Base-by-base conservation (phyloP, 1,140 invertebrate genomes). In the Elymnias hypermnestra region DNA sequence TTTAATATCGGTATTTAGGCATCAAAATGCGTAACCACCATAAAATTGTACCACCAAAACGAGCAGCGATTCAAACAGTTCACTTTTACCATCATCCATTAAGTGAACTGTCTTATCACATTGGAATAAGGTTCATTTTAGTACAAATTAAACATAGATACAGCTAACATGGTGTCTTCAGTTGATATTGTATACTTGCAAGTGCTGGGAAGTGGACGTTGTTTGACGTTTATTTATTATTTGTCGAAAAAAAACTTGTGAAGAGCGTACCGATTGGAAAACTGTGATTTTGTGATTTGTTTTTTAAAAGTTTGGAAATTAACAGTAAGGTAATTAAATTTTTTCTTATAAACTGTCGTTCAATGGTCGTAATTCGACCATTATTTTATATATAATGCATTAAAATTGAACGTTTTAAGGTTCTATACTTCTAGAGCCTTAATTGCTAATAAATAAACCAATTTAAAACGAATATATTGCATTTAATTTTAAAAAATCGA, bases 1-100 rank as follows among this genome's bases (percentile, higher is more conserved):
- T 33, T 33, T 33, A 36, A 36, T 36, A 36, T 17, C 33, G 33
- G 33, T 36, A 36, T 15, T 36, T 36, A 36, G 18, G n/a, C 33
- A 10, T 36, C 33, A 13, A 21, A 36, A 36, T 19, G 33, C 17
- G 33, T 21, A 35, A 35, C 31, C 31, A 35, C 31, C 31, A 35
- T 35, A 35, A 35, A 35, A 35, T 35, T 35, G 14, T 36, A 36
- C 33, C 13, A 17, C 15, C 31, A 21, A 36, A 36, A 36, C 15
- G 19, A 36, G 31, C 17, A 15, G 3, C 17, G 31, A 36, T 36
- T 36, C 18, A 17, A 36, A 19, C n/a, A 10, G 29, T 12, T 5
- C 33, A 36, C 33, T 36, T 36, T 36, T 36, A 21, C 33, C 3
- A 10, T 26, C 33, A 36, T 19, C 17, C 12, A 33, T 2, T 15